Conservation (phyloP, 2,113 vertebrate genomes). For the Oenanthe melanoleuca region DNA sequence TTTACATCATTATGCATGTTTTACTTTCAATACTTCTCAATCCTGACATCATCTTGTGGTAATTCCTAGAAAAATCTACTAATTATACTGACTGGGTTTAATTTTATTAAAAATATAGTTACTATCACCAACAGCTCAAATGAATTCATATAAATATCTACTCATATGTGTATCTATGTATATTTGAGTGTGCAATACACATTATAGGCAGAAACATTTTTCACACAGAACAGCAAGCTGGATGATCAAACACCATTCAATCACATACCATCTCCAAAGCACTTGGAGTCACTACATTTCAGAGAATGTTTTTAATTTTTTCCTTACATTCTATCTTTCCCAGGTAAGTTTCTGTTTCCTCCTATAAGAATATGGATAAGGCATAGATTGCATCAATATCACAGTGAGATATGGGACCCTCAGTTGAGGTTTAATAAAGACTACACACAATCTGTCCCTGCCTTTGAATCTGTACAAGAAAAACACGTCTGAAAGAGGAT, state of each 20-base stretch:
- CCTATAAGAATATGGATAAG: neutral
- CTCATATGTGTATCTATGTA: neutral
- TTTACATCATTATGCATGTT: neutral
- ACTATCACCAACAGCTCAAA: neutral
- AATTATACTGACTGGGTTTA: neutral
- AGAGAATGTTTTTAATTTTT: neutral
- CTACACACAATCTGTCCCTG: neutral
- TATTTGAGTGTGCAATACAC: neutral
- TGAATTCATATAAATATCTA: accelerated
- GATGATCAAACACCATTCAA: neutral
- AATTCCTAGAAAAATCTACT: neutral
- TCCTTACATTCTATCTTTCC: neutral
- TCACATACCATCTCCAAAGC: neutral
- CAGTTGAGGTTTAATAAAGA: neutral
- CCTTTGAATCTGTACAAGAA: neutral
- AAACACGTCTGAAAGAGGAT: neutral
- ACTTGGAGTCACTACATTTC: neutral
- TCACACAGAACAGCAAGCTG: neutral
- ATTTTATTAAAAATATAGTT: neutral
- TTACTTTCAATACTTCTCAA: neutral
- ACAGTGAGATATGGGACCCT: neutral
- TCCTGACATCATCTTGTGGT: neutral
- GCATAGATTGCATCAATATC: neutral
- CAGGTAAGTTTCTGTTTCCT: neutral
- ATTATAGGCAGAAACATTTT: neutral